A percentile compares a stretch with the other conserved stretches of the same genome.
Evolutionary conservation across 1,140 invertebrate species (phyloP).

Genomic region (Propsilocerus akamusi): DNA sequence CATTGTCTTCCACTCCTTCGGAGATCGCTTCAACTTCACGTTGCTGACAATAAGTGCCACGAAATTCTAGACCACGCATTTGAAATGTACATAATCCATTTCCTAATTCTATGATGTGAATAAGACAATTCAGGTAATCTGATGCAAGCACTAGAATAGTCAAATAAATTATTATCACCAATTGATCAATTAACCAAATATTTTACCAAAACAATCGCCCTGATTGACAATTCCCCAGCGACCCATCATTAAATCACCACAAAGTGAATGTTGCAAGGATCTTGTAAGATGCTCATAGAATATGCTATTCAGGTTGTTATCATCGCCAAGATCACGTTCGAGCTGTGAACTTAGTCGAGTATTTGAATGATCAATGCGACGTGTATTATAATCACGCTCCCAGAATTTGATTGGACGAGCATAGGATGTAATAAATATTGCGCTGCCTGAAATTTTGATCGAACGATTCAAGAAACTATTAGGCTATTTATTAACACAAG

Average conservation of each 20-base stretch:
- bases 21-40: slow-evolving; percentile 93
- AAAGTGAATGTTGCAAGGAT: slow-evolving; percentile 88
- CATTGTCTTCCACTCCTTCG: slow-evolving; percentile 86
- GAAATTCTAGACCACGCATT: slow-evolving; percentile 89
- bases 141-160: slow-evolving; percentile 64
- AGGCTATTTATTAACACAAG: not conserved
- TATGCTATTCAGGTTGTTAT: slow-evolving; percentile 98
- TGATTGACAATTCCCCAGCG: slow-evolving; percentile 83
- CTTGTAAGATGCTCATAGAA: slow-evolving; percentile 98
- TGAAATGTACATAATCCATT: slow-evolving; percentile 98
- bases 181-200: not conserved
- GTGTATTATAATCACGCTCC: slow-evolving; percentile 97
- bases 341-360: slow-evolving; percentile 87
- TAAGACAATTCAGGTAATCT: slow-evolving; percentile 92
- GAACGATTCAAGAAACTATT: slow-evolving; percentile 1
- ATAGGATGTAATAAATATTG: slow-evolving; percentile 96
- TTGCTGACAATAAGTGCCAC: slow-evolving; percentile 98
- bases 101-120: slow-evolving; percentile 96
- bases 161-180: not conserved
- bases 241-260: slow-evolving; percentile 83
- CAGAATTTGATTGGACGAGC: slow-evolving; percentile 96
- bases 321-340: slow-evolving; percentile 89
- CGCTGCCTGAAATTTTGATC: slow-evolving; percentile 42
- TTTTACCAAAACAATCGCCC: slow-evolving; percentile 77
- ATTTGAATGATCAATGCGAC: slow-evolving; percentile 92